Evolutionary conservation across 2,113 vertebrate genomes (phyloP).

Genomic region (Pungitius pungitius): DNA sequence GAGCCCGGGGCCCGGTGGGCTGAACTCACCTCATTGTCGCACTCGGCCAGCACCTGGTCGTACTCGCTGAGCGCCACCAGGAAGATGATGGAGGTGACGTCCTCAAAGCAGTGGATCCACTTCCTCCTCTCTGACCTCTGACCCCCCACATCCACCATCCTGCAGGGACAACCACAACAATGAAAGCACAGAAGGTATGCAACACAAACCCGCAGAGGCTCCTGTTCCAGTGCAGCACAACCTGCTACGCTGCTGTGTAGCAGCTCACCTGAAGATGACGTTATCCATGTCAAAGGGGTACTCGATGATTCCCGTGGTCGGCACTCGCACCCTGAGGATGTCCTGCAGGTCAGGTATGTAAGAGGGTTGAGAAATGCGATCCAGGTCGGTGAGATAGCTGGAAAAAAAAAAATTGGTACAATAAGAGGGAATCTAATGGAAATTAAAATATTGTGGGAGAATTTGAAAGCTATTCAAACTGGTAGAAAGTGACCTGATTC

Average conservation of each 20-base stretch:
- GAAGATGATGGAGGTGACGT: constrained; percentile 99
- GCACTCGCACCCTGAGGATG: constrained; percentile 79
- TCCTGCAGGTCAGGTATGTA: constrained; percentile 72
- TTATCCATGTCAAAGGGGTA: constrained; percentile 98
- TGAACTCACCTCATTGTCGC: constrained; percentile 92
- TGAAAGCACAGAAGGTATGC: background rate
- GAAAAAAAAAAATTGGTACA: constrained; percentile 1
- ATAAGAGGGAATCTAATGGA: background rate
- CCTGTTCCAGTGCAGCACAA: background rate
- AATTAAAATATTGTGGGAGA: background rate
- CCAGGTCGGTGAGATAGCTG: constrained; percentile 77
- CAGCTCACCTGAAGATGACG: constrained; percentile 94
- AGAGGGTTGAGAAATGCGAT: constrained; percentile 64
- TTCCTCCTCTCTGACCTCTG: constrained; percentile 98
- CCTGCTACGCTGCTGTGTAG: rapidly evolving
- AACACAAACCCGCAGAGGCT: background rate
- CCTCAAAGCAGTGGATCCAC: constrained; percentile 99
- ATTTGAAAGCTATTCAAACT: background rate
- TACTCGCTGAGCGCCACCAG: constrained; percentile 99
- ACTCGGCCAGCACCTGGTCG: constrained; percentile 97
- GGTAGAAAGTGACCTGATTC: background rate
- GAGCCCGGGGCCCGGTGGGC: too few species aligned
- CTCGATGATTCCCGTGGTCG: constrained; percentile 84
- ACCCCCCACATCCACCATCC: constrained; percentile 99
- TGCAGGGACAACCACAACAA: constrained; percentile 68